Evolutionary conservation across 1,140 invertebrate species (phyloP).

Genomic region (Leptoteleia sp.): DNA sequence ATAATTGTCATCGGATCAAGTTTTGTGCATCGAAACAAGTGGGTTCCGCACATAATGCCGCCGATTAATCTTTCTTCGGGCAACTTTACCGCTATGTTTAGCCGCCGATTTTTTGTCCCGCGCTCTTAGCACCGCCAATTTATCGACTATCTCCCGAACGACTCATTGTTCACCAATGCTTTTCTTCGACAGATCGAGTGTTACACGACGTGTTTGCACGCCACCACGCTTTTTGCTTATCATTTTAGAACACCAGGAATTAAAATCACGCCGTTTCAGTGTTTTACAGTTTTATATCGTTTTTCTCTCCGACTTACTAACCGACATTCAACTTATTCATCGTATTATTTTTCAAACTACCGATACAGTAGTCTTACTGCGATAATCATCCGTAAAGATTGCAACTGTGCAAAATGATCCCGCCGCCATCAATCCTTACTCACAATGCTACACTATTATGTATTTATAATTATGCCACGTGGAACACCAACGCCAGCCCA

Average conservation of each 20-base stretch:
- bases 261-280: conserved; percentile 22
- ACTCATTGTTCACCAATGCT: conserved; percentile 53
- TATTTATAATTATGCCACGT: too few relatives aligned
- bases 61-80: conserved; percentile 44
- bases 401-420: too few relatives aligned
- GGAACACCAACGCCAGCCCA: too few relatives aligned
- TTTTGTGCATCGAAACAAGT: conserved; percentile 26
- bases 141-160: conserved; percentile 51
- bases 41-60: conserved; percentile 17
- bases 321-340: conserved; percentile 38
- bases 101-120: conserved; percentile 67
- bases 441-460: too few relatives aligned
- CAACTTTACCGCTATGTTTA: conserved; percentile 58
- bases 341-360: conserved; percentile 1
- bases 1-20: background rate
- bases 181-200: conserved; percentile 54
- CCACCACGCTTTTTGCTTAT: conserved; percentile 39
- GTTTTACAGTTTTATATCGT: conserved; percentile 21
- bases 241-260: conserved; percentile 18
- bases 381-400: too few relatives aligned
- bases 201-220: conserved; percentile 41
- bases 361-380: conserved; percentile 2
- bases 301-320: conserved; percentile 35
- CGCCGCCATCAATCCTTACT: too few relatives aligned
- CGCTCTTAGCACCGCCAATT: conserved; percentile 63